A percentile compares a stretch with the other conserved stretches of the same genome.
Conservation (phyloP, 2,888 invertebrate species). For the Trileptium ribeirensis region DNA sequence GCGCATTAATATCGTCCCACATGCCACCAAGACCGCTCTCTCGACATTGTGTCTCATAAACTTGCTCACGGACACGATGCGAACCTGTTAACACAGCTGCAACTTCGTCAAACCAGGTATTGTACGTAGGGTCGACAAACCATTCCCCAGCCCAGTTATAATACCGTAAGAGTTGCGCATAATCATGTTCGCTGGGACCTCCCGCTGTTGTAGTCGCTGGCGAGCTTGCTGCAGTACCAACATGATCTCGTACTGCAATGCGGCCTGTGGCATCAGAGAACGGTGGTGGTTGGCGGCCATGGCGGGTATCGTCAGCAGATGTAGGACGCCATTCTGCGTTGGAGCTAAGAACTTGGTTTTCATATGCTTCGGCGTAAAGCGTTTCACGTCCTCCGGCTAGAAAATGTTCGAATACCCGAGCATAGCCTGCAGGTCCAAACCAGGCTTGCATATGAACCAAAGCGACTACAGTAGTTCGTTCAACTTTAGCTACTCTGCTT, state of each 20-base stretch:
- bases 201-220: no score
- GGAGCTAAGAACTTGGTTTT: neutral
- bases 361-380: neutral
- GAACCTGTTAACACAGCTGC: neutral
- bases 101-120: neutral
- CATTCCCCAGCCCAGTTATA: neutral
- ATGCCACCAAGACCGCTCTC: neutral
- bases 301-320: neutral
- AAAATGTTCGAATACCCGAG: neutral
- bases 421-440: neutral
- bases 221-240: no score
- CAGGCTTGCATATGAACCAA: neutral
- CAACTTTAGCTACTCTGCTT: neutral
- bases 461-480: neutral
- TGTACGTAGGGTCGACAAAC: neutral
- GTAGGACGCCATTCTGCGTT: neutral
- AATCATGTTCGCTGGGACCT: no score
- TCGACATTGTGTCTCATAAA: neutral
- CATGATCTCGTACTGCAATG: neutral
- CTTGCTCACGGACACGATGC: neutral
- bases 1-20: neutral
- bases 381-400: neutral
- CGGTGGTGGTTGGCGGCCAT: neutral
- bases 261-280: neutral
- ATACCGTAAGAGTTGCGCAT: no score